phyloP scores from a whole-genome alignment of 2,113 vertebrate species.

The Engystomops pustulosus region DNA sequence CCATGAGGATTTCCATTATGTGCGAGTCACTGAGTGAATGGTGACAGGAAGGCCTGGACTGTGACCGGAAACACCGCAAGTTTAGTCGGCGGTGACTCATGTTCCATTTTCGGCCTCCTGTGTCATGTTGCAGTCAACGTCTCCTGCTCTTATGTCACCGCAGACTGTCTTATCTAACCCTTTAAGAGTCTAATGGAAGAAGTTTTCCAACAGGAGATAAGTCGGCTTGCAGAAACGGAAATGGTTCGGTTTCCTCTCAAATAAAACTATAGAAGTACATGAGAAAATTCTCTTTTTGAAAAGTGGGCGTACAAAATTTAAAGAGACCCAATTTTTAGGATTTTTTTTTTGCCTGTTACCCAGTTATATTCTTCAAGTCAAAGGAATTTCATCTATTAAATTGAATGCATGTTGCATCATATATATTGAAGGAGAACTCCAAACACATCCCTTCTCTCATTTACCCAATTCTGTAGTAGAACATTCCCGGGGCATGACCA shows the following conservation, averaged over 20 bases:
- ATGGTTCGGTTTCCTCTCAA: not conserved
- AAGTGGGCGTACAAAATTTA: too few species aligned
- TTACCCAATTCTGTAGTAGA: conserved; percentile 6
- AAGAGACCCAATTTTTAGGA: too few species aligned
- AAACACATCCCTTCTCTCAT: not conserved
- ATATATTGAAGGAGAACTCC: too few species aligned
- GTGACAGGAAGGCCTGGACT: not conserved
- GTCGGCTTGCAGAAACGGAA: not conserved
- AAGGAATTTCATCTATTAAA: too few species aligned
- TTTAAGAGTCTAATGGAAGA: conserved; percentile 3
- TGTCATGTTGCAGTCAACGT: not conserved
- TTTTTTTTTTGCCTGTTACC: too few species aligned
- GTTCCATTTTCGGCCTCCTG: not conserved
- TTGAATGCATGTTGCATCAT: too few species aligned
- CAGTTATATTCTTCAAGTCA: too few species aligned
- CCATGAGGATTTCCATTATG: not conserved
- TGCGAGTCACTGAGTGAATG: not conserved
- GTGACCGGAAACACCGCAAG: not conserved
- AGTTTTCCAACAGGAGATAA: not conserved
- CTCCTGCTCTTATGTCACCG: not conserved
- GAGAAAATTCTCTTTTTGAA: too few species aligned
- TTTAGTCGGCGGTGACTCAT: not conserved
- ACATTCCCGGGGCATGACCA: conserved; percentile 17
- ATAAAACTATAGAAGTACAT: too few species aligned
- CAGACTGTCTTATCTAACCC: not conserved